Conservation (phyloP, 35 echinoderm and acorn worm genomes). For the Ophiothrix spiculata region DNA sequence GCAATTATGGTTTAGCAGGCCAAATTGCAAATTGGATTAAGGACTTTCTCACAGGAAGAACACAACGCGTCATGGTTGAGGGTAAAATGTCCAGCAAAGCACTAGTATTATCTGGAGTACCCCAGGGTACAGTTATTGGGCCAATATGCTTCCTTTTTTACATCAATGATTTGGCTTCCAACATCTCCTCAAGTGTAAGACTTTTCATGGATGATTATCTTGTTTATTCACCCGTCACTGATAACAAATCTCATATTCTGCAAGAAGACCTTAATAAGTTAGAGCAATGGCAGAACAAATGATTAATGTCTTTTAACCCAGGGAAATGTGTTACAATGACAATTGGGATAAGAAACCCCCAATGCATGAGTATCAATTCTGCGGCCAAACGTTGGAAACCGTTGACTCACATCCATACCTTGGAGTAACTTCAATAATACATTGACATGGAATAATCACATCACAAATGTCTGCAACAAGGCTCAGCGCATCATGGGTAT, state of each 20-base stretch:
- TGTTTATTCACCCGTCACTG: not conserved
- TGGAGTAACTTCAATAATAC: not conserved
- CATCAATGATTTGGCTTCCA: slow-evolving; percentile 33
- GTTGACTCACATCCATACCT: not conserved
- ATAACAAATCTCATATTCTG: not conserved
- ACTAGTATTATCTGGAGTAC: slow-evolving; percentile 25
- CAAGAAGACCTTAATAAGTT: not conserved
- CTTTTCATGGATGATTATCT: slow-evolving; percentile 33
- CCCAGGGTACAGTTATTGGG: slow-evolving; percentile 32
- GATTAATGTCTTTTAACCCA: not conserved
- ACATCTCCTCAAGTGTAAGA: slow-evolving; percentile 2
- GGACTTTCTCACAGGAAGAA: slow-evolving; percentile 19
- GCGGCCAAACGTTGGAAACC: not conserved
- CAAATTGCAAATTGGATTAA: slow-evolving; percentile 17
- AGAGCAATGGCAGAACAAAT: not conserved
- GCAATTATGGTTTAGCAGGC: slow-evolving; percentile 27
- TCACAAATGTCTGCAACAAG: not conserved
- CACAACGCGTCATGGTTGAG: slow-evolving; percentile 16
- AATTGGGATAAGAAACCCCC: not conserved
- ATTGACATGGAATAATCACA: not conserved
- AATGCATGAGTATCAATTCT: not conserved
- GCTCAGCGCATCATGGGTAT: slow-evolving; percentile 24
- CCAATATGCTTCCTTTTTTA: slow-evolving; percentile 27
- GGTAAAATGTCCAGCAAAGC: not conserved
- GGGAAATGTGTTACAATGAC: not conserved